A percentile compares a stretch with the other conserved stretches of the same genome.
Conservation (phyloP, 2,113 vertebrate species). For the Cyphomyrus plagiostoma region DNA sequence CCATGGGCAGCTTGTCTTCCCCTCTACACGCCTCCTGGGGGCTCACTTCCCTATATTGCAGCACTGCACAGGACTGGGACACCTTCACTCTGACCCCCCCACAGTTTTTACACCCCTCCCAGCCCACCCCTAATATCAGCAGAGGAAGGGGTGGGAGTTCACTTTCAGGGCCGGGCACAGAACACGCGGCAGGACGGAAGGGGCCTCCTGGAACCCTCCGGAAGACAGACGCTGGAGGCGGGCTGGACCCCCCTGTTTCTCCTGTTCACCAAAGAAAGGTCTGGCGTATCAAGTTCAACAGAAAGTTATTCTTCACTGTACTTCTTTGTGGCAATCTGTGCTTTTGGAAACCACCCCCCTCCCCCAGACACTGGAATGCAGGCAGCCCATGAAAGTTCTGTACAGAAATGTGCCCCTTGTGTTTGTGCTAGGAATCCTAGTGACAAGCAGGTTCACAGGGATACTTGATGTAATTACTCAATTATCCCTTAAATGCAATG, state of each 20-base stretch:
- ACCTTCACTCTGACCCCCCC: not conserved
- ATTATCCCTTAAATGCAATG: not conserved
- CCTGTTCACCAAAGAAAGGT: slow-evolving; percentile 8
- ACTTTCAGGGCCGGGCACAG: not conserved
- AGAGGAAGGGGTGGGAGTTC: not conserved
- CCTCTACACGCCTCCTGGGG: not conserved
- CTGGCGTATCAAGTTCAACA: slow-evolving; percentile 15
- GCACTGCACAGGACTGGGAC: not conserved
- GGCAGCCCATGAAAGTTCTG: not conserved
- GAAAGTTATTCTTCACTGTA: slow-evolving; percentile 8
- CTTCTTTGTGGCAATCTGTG: slow-evolving; percentile 8
- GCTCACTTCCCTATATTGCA: not conserved
- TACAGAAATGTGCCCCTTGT: not conserved
- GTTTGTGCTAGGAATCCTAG: not conserved
- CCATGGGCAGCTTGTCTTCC: not conserved
- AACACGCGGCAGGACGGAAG: not conserved
- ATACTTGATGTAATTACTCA: not conserved
- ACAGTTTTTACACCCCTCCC: not conserved
- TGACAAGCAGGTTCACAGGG: not conserved
- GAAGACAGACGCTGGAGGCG: not conserved
- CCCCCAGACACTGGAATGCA: not conserved
- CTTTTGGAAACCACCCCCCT: not conserved
- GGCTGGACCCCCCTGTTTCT: not conserved
- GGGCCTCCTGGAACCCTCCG: not conserved
- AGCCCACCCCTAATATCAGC: not conserved